A percentile compares a stretch with the other conserved stretches of the same genome.
Conservation (phyloP, 2,797 vertebrate species). For the Mionectes olivaceus region DNA sequence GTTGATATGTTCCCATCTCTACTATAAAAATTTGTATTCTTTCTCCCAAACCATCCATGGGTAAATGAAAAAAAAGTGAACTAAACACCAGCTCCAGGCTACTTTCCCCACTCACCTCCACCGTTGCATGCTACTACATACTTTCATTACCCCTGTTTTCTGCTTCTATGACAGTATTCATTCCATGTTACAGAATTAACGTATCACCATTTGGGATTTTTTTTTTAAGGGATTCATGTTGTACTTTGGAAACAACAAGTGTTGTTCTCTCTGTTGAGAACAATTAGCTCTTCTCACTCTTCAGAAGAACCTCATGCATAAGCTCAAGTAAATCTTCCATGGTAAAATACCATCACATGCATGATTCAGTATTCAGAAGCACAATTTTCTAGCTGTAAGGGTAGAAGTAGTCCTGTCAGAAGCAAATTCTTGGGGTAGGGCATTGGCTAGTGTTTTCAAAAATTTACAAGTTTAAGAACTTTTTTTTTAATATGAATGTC, state of each 20-base stretch:
- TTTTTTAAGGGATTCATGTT: neutral
- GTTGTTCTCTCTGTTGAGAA: neutral
- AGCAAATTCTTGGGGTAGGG: rapidly evolving
- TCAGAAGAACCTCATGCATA: neutral
- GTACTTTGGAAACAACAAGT: neutral
- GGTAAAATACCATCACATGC: neutral
- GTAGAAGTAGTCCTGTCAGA: neutral
- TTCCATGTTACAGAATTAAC: neutral
- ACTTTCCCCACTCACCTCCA: neutral
- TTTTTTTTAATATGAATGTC: neutral
- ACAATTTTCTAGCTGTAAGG: neutral
- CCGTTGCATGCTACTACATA: rapidly evolving
- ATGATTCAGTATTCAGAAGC: neutral
- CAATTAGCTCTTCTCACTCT: neutral
- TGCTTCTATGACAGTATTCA: neutral
- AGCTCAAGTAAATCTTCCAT: neutral
- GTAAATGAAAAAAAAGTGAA: neutral
- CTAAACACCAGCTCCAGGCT: neutral
- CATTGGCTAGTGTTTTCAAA: neutral
- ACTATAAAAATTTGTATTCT: neutral
- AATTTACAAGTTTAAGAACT: neutral
- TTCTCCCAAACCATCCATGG: neutral
- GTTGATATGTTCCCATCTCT: neutral
- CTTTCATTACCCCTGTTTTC: neutral
- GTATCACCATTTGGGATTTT: neutral